These are phyloP conservation scores for Megathymus violae DNA, from an alignment of 1,140 invertebrate genomes.

Conservation along the genomic window DNA sequence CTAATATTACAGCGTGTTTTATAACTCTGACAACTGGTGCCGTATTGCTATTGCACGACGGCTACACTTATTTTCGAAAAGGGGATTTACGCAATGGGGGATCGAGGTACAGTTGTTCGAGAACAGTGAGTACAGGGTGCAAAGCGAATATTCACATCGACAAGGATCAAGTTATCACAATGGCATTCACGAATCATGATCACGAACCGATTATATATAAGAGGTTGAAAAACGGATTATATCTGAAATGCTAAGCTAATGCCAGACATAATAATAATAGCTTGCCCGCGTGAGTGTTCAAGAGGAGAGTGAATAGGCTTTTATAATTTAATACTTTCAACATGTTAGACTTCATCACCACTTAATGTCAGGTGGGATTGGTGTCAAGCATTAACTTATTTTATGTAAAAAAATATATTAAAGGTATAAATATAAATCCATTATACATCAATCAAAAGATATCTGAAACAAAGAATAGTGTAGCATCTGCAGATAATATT, in stretches of 20 bases:
- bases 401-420: too few relatives aligned
- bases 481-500: too few relatives aligned
- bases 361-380: too few relatives aligned
- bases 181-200: slow-evolving; percentile 31
- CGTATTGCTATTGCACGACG: slow-evolving; percentile 26
- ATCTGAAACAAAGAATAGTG: too few relatives aligned
- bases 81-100: background rate
- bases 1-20: slow-evolving; percentile 8
- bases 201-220: slow-evolving; percentile 44
- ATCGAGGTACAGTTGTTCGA: slow-evolving; percentile 31
- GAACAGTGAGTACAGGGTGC: slow-evolving; percentile 27
- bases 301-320: too few relatives aligned
- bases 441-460: too few relatives aligned
- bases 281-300: too few relatives aligned
- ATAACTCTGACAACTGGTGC: slow-evolving; percentile 23
- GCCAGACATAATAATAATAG: too few relatives aligned
- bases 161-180: slow-evolving; percentile 29
- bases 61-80: slow-evolving; percentile 34
- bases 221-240: slow-evolving; percentile 37
- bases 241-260: slow-evolving; percentile 35
- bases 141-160: slow-evolving; percentile 34
- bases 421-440: too few relatives aligned
- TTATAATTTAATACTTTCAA: too few relatives aligned
- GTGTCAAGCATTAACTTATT: too few relatives aligned
- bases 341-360: too few relatives aligned